A percentile compares a stretch with the other conserved stretches of the same genome.
Evolutionary conservation across 2,113 vertebrate genomes (phyloP).

Genomic region (Irena cyanogastra): DNA sequence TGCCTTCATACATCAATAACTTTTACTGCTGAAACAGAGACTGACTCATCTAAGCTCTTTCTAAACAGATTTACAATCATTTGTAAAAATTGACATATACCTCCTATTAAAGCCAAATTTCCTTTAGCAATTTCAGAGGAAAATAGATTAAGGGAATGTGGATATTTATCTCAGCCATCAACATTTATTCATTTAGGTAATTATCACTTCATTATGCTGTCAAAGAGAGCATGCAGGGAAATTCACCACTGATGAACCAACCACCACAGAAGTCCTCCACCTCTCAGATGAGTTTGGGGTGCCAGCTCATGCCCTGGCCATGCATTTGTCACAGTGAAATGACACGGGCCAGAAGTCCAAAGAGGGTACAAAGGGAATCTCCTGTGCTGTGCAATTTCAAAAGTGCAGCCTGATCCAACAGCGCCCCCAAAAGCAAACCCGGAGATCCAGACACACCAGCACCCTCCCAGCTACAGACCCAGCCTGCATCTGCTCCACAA

Average conservation of each 20-base stretch:
- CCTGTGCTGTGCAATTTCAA: not conserved
- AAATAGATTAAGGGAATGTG: slow-evolving; percentile 74
- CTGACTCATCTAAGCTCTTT: slow-evolving; percentile 36
- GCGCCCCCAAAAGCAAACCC: slow-evolving; percentile 73
- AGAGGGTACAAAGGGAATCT: not conserved
- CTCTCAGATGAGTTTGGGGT: not conserved
- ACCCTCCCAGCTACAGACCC: not conserved
- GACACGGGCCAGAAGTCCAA: slow-evolving; percentile 35
- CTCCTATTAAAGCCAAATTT: slow-evolving; percentile 77
- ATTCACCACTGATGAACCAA: slow-evolving; percentile 55
- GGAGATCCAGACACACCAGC: not conserved
- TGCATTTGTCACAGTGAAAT: slow-evolving; percentile 56
- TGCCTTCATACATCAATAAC: slow-evolving; percentile 64
- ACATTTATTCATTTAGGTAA: slow-evolving; percentile 79
- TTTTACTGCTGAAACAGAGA: slow-evolving; percentile 63
- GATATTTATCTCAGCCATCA: slow-evolving; percentile 79
- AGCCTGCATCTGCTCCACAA: not conserved
- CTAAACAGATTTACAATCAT: slow-evolving; percentile 73
- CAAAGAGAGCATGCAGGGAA: slow-evolving; percentile 40
- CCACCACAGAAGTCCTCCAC: slow-evolving; percentile 28
- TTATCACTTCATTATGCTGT: slow-evolving; percentile 80
- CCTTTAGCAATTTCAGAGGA: slow-evolving; percentile 74
- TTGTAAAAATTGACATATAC: slow-evolving; percentile 69
- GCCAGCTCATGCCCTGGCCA: slow-evolving; percentile 23
- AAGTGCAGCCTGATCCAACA: slow-evolving; percentile 68